Evolutionary conservation across 2,113 vertebrate species (phyloP).

Genomic region (Syrrhaptes paradoxus): DNA sequence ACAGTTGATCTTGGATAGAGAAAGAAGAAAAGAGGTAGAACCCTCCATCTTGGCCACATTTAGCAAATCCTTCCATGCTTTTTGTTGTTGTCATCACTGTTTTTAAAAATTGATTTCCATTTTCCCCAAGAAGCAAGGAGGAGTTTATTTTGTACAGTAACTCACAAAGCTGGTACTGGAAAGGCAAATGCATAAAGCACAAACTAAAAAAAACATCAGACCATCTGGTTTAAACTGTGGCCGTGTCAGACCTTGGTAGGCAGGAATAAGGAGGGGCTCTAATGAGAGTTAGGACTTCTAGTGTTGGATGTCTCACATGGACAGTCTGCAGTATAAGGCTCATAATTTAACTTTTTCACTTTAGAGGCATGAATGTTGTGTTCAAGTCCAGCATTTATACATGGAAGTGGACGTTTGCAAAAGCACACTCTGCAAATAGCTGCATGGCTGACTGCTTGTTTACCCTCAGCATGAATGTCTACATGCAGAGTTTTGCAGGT

Average conservation of each 20-base stretch:
- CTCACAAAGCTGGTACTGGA: background rate
- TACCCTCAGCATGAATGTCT: background rate
- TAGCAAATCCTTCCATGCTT: background rate
- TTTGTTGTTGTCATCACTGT: background rate
- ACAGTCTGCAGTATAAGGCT: background rate
- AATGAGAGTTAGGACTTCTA: background rate
- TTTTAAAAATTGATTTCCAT: background rate
- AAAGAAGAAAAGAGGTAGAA: background rate
- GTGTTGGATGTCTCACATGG: background rate
- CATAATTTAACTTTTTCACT: background rate
- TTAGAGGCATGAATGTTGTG: background rate
- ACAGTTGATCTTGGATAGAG: background rate
- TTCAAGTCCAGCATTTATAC: background rate
- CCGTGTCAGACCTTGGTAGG: rapidly evolving
- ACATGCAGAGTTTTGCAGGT: slow-evolving; percentile 30
- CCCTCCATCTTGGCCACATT: background rate
- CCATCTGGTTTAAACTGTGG: background rate
- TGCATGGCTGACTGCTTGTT: background rate
- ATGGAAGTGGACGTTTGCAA: background rate
- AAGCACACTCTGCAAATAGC: background rate
- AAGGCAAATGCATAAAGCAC: background rate
- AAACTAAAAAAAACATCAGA: background rate
- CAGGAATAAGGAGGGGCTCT: background rate
- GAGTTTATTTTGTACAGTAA: background rate
- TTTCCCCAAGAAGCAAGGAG: background rate